phyloP scores from a whole-genome alignment of 2,113 vertebrate species.

The Butastur rufipennis region DNA sequence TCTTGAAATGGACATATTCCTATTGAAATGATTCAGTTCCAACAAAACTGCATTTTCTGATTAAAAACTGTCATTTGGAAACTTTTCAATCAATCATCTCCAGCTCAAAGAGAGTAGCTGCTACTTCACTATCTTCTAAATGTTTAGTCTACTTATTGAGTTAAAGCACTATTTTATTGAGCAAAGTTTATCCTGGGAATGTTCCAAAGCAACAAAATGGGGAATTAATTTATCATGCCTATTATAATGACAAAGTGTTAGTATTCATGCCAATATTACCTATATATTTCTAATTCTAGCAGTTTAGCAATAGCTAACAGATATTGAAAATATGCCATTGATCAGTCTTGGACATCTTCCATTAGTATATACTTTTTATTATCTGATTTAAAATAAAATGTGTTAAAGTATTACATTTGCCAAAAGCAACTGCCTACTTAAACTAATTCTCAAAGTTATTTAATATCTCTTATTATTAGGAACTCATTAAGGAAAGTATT shows the following conservation, averaged over 20 bases:
- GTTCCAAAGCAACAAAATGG: neutral
- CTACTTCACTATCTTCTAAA: neutral
- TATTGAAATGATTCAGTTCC: neutral
- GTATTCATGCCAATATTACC: neutral
- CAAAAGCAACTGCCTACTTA: slow-evolving; percentile 18
- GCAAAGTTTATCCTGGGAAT: neutral
- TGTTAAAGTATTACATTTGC: neutral
- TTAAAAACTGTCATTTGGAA: neutral
- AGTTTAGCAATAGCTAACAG: neutral
- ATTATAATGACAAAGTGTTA: neutral
- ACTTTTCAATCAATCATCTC: neutral
- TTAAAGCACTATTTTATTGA: neutral
- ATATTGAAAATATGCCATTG: neutral
- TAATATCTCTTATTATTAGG: slow-evolving; percentile 29
- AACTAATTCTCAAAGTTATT: slow-evolving; percentile 34
- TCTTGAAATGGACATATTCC: neutral
- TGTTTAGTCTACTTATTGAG: neutral
- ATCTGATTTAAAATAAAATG: neutral
- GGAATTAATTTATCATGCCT: neutral
- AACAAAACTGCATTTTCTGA: neutral
- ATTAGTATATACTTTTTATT: neutral
- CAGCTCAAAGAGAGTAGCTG: neutral
- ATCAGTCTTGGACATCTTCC: neutral
- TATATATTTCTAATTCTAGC: neutral
- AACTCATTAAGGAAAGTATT: slow-evolving; percentile 37